Conservation (phyloP, 2,888 invertebrate species). For the Rhorus exstirpatorius region DNA sequence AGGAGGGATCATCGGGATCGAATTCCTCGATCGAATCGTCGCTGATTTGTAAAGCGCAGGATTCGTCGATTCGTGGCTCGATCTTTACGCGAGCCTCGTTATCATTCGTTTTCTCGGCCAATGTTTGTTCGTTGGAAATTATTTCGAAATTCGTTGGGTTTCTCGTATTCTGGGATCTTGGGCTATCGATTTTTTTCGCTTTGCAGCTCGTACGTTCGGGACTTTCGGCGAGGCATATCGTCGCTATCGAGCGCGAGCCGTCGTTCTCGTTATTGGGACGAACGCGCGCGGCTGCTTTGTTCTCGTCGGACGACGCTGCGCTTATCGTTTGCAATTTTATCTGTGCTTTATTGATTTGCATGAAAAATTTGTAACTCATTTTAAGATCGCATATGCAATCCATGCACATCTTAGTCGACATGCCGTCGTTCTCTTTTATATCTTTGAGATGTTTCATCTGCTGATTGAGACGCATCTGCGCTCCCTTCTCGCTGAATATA, state of each 20-base stretch:
- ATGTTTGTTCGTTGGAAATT: no score
- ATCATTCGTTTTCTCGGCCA: no score
- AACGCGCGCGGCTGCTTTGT: conserved; percentile 23
- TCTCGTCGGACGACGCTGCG: conserved; percentile 71
- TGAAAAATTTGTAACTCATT: conserved; percentile 85
- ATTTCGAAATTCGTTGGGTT: no score
- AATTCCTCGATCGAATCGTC: conserved; percentile 83
- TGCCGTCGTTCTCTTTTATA: conserved; percentile 79
- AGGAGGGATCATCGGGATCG: conserved; percentile 82
- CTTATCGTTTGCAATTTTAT: conserved; percentile 82
- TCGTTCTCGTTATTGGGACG: conserved; percentile 49
- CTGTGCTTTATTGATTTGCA: conserved; percentile 85
- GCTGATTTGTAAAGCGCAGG: conserved; percentile 53
- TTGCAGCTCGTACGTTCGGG: conserved; percentile 19
- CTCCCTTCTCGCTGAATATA: conserved; percentile 83
- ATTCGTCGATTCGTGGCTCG: conserved; percentile 3
- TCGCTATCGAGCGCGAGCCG: conserved; percentile 6
- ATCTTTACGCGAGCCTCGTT: neutral
- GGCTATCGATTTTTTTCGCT: conserved; percentile 52
- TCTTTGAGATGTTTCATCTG: conserved; percentile 84
- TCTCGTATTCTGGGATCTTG: no score
- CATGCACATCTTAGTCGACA: conserved; percentile 85
- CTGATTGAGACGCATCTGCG: conserved; percentile 83
- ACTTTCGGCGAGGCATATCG: conserved; percentile 8
- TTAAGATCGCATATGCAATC: conserved; percentile 84